Percentiles rank a stretch among this genome's conserved stretches.
phyloP scores from a whole-genome alignment of 2,797 vertebrate species.

The Acanthopagrus latus region DNA sequence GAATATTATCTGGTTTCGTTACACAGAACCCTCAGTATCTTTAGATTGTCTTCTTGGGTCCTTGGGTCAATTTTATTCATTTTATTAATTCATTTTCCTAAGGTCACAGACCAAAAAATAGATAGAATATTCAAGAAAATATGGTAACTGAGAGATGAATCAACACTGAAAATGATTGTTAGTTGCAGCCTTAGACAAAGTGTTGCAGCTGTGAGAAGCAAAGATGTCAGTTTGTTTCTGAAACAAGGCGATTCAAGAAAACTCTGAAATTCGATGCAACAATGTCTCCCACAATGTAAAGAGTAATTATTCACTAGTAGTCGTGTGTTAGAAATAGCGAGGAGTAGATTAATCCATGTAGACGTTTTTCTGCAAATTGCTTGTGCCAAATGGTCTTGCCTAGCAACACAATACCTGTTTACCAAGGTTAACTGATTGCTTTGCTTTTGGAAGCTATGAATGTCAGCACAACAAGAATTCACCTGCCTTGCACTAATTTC shows the following conservation, averaged over 20 bases:
- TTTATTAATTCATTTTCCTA: too few species aligned
- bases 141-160: too few species aligned
- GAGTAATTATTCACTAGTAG: not conserved
- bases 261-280: constrained; percentile 11
- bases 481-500: constrained; percentile 35
- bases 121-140: too few species aligned
- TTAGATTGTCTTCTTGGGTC: too few species aligned
- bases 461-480: constrained; percentile 27
- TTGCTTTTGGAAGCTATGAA: constrained; percentile 33
- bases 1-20: too few species aligned
- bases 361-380: constrained; percentile 27
- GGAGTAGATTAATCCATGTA: not conserved
- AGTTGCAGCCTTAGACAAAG: too few species aligned
- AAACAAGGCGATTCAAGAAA: constrained; percentile 20
- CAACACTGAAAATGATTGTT: too few species aligned
- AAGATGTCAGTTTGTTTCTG: constrained; percentile 14
- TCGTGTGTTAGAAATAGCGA: not conserved
- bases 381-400: constrained; percentile 29
- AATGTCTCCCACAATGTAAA: not conserved
- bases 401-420: constrained; percentile 39
- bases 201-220: too few species aligned
- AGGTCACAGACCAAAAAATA: too few species aligned
- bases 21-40: too few species aligned
- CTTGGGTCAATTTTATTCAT: too few species aligned
- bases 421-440: constrained; percentile 42